Base-by-base conservation (phyloP, 2,113 vertebrate species). In the Pangasianodon hypophthalmus region DNA sequence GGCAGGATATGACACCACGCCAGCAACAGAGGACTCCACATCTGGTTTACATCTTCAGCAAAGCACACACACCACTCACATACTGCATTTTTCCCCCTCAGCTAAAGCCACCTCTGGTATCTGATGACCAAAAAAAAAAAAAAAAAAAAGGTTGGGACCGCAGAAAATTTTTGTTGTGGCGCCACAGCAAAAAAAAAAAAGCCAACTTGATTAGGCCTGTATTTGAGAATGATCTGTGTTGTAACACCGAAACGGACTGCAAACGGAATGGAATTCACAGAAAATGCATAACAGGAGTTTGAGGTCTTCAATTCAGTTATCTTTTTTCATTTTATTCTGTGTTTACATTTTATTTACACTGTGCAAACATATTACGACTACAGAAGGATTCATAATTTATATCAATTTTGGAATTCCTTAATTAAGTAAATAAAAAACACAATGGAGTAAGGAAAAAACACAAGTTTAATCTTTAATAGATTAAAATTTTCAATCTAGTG, bases 11-110 rank as follows among this genome's bases (percentile, higher is more conserved):
- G 89, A 92, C 85, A 87, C 48, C 80, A 87, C 13, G 82, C 91
- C 89, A 92, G 91, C 67, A 83, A 93, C 85, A 92, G 46, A 93
- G 67, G 88, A 88, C 88, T 88, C 85, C 90, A 93, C 94, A 95
- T 95, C 94, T 95, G 95, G 91, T 92, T 93, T 90, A 73, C 84
- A 91, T 93, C 92, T 91, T 90, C 90, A 91, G 85, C 82, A 88
- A 82, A 84, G 60, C 52, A 64, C 88, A 84, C 82, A 89, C 52
- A 87, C 62, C 48, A 56, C 86, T 86, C 52, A n/a, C 80, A 80
- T 58, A 85, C 83, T 91, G 48, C 84, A 88, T 85, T 89, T 85
- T 88, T 86, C 56, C 54, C 83, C 62, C 54, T 9, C 48, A 75
- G 71, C 48, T 86, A 90, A 90, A 88, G 69, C 84, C 13, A 83